These are phyloP conservation scores for Sepioteuthis lessoniana DNA, from an alignment of 2,888 invertebrate genomes.

Conservation along the genomic window DNA sequence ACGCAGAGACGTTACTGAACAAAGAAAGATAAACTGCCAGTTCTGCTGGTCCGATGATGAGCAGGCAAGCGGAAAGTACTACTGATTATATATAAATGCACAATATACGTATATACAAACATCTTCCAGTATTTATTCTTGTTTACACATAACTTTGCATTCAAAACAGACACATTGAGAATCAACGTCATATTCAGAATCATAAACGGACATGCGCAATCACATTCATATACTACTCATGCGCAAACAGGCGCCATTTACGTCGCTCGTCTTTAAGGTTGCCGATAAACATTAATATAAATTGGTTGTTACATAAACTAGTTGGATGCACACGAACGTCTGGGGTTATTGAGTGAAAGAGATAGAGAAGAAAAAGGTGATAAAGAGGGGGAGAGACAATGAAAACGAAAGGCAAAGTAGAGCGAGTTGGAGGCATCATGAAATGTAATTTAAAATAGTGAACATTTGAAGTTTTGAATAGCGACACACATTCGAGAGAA, in stretches of 20 bases:
- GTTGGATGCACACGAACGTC: not conserved
- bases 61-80: too few relatives aligned
- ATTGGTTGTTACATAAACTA: slow-evolving; percentile 20
- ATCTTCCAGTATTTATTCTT: too few relatives aligned
- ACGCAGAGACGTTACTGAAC: too few relatives aligned
- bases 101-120: too few relatives aligned
- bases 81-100: too few relatives aligned
- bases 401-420: not conserved
- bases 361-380: not conserved
- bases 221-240: not conserved
- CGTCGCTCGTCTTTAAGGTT: not conserved
- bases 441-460: not conserved
- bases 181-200: not conserved
- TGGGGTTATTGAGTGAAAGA: not conserved
- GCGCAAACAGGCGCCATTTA: not conserved
- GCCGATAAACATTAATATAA: slow-evolving; percentile 1
- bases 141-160: too few relatives aligned
- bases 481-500: not conserved
- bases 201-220: not conserved
- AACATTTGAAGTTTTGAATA: not conserved
- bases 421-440: not conserved
- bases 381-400: not conserved
- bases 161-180: too few relatives aligned
- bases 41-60: too few relatives aligned
- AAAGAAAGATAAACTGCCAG: too few relatives aligned